Base-by-base conservation (phyloP, 2,888 invertebrate genomes). In the Bugulina stolonifera region DNA sequence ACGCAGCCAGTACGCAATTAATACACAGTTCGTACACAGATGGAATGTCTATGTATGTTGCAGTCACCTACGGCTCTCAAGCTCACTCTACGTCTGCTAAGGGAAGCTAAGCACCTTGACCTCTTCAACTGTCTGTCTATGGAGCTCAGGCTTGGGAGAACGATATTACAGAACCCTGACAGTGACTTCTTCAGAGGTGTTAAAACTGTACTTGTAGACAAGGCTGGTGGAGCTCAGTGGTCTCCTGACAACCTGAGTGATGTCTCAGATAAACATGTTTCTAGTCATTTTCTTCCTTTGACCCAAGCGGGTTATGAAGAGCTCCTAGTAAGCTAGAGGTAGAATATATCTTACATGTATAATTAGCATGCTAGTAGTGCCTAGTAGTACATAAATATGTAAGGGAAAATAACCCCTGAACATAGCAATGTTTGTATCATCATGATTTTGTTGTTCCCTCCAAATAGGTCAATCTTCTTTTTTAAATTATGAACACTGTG, bases 221-320 rank as follows among this genome's bases (percentile, higher is more conserved):
- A 64, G 64, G 32, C 64, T 29, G 32, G 32, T 32, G 32, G n/a
- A 64, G 32, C 64, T 64, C 32, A 64, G n/a, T 64, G 64, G 64
- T 25, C 22, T 27, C 64, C 64, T 32, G 5, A 32, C 64, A 64
- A 32, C 27, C 10, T 64, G 14, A 32, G n/a, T 14, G 64, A 64
- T 22, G 64, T 64, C 32, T 29, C 29, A 29, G 64, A 22, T 32
- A 32, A 32, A 27, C 2, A 18, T 32, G 64, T 64, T 14, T 22
- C 22, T 14, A 25, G 32, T 14, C 32, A 64, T 64, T 64, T 64
- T 32, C 2, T n/a, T 64, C 43, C 5, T 5, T 43, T 43, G 18
- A 43, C 5, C 18, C 43, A 43, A 10, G 5, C 18, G 18, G 43
- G 18, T 18, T 43, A 43, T 43, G 43, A 43, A n/a, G n/a, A n/a